Conservation (phyloP, 1,140 invertebrate species). For the Pogonognathellus flavescens region DNA sequence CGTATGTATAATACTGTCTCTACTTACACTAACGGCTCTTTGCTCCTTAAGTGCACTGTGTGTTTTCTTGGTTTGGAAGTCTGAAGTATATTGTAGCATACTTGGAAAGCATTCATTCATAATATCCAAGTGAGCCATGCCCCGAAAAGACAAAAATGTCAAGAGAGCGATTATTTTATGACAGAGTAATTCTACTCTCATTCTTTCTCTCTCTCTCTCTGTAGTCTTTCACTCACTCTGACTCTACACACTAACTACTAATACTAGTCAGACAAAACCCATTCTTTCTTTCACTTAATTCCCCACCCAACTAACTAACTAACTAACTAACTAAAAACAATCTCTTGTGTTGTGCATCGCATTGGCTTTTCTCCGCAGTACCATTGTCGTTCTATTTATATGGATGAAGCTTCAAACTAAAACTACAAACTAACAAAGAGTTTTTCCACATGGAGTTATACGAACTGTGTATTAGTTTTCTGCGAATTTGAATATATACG, state of each 20-base stretch:
- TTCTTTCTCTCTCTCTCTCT: conserved; percentile 22
- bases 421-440: not conserved
- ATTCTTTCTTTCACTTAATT: not conserved
- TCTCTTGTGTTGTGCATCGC: not conserved
- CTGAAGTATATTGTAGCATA: not conserved
- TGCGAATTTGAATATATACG: not conserved
- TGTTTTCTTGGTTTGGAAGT: not conserved
- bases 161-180: conserved; percentile 50
- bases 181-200: conserved; percentile 41
- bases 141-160: conserved; percentile 39
- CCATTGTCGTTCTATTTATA: too few species aligned
- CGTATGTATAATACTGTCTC: too few species aligned
- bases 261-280: not conserved
- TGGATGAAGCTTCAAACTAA: not conserved
- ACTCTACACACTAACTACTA: not conserved
- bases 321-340: conserved; percentile 8
- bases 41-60: not conserved
- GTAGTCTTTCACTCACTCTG: conserved; percentile 5
- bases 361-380: too few species aligned
- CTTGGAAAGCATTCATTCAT: not conserved
- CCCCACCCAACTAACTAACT: not conserved
- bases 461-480: conserved; percentile 19
- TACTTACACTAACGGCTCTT: not conserved
- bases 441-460: not conserved
- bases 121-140: conserved; percentile 3